Evolutionary conservation across 1,140 invertebrate genomes (phyloP).

Genomic region (Drosophila jambulina): DNA sequence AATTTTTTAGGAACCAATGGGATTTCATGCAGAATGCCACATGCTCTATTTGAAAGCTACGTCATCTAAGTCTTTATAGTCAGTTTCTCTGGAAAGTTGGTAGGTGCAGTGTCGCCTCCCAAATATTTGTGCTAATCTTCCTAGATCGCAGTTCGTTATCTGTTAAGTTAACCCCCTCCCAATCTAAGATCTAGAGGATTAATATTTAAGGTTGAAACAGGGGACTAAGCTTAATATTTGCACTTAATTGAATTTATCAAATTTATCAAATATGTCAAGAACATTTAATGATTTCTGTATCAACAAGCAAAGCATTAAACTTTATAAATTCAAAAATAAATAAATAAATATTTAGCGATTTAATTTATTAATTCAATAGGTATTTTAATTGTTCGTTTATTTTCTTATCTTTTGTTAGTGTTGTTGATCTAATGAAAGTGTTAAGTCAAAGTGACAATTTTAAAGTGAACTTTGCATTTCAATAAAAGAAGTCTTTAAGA

Average conservation of each 20-base stretch:
- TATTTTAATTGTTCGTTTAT: not conserved
- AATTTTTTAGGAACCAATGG: constrained; percentile 8
- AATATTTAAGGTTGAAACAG: constrained; percentile 7
- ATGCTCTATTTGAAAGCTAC: constrained; percentile 5
- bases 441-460: not conserved
- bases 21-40: not conserved
- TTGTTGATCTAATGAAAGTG: constrained; percentile 5
- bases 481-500: not conserved
- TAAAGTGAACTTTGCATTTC: not conserved
- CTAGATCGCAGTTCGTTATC: constrained; percentile 26
- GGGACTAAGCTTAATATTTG: constrained; percentile 12
- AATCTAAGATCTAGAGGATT: not conserved
- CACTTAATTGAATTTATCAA: constrained; percentile 1
- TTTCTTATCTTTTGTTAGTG: not conserved
- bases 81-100: constrained; percentile 3
- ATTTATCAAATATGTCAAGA: not conserved
- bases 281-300: not conserved
- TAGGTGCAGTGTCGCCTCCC: not conserved
- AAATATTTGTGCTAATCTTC: constrained; percentile 30
- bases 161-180: constrained; percentile 19
- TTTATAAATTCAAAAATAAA: not conserved
- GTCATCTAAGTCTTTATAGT: not conserved
- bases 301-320: not conserved
- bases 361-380: not conserved
- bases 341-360: not conserved